Evolutionary conservation across 2,797 vertebrate genomes (phyloP).

Genomic region (Rhinella marina): DNA sequence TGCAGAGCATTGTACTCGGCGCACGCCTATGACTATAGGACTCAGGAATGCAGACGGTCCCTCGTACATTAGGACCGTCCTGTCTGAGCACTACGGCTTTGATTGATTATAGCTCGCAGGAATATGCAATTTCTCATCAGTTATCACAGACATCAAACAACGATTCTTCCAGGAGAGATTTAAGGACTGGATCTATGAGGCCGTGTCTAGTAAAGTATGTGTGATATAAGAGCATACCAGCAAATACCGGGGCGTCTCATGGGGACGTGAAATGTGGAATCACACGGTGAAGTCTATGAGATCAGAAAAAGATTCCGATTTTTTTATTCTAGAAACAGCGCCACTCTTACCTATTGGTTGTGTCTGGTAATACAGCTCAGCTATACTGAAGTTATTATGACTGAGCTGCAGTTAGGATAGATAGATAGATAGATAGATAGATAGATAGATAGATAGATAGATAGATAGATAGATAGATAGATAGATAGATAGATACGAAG

Average conservation of each 20-base stretch:
- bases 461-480: not conserved
- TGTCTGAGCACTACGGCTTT: not conserved
- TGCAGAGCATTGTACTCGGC: constrained; percentile 15
- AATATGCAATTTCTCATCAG: not conserved
- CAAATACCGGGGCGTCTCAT: not conserved
- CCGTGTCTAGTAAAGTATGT: not conserved
- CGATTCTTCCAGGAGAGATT: not conserved
- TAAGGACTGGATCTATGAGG: not conserved
- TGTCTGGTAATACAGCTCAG: not conserved
- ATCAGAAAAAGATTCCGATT: not conserved
- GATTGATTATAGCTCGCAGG: constrained; percentile 2
- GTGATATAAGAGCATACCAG: not conserved
- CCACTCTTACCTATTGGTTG: not conserved
- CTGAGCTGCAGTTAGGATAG: no score
- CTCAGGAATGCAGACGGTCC: constrained; percentile 39
- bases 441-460: not conserved
- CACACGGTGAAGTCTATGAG: not conserved
- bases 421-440: not conserved
- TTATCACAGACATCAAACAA: not conserved
- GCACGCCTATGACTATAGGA: constrained; percentile 13
- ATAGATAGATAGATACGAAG: no score
- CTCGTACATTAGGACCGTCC: not conserved
- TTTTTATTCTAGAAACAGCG: not conserved
- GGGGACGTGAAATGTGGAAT: not conserved
- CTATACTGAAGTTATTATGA: not conserved